phyloP scores from a whole-genome alignment of 2,113 vertebrate genomes.

The Ctenodactylus gundi region DNA sequence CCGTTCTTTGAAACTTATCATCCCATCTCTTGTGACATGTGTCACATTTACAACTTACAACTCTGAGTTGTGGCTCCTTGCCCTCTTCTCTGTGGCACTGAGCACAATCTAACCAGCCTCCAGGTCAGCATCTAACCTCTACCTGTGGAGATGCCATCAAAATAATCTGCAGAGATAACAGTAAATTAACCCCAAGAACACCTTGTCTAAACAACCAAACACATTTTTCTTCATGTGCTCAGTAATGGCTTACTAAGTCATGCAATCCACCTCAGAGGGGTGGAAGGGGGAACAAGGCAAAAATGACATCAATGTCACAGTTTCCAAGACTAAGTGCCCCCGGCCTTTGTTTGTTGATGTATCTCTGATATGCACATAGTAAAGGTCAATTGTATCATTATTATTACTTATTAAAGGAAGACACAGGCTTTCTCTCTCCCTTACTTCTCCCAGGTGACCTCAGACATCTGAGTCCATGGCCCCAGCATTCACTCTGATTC shows the following conservation, averaged over 20 bases:
- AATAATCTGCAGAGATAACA: conserved; percentile 39
- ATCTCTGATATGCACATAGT: conserved; percentile 3
- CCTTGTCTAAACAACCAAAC: neutral
- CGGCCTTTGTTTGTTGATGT: conserved; percentile 9
- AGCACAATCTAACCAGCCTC: neutral
- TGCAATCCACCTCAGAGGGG: neutral
- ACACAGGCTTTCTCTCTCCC: neutral
- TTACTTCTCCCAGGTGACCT: conserved; percentile 38
- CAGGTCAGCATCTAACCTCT: conserved; percentile 8
- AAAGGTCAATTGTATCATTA: conserved; percentile 49
- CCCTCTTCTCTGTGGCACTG: neutral
- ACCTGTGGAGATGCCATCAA: conserved; percentile 3
- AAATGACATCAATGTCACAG: neutral
- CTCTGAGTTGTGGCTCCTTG: neutral
- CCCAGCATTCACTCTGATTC: conserved; percentile 39
- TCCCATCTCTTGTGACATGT: neutral
- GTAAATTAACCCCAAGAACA: conserved; percentile 41
- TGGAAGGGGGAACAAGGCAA: neutral
- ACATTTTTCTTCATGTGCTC: neutral
- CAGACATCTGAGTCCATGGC: conserved; percentile 29
- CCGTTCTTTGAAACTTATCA: neutral
- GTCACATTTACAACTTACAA: neutral
- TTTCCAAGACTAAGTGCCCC: neutral
- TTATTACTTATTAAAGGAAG: conserved; percentile 61
- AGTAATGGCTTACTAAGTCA: conserved; percentile 12